A percentile compares a stretch with the other conserved stretches of the same genome.
Evolutionary conservation across 2,888 invertebrate species (phyloP).

Genomic region (Caenorhabditis sp.): DNA sequence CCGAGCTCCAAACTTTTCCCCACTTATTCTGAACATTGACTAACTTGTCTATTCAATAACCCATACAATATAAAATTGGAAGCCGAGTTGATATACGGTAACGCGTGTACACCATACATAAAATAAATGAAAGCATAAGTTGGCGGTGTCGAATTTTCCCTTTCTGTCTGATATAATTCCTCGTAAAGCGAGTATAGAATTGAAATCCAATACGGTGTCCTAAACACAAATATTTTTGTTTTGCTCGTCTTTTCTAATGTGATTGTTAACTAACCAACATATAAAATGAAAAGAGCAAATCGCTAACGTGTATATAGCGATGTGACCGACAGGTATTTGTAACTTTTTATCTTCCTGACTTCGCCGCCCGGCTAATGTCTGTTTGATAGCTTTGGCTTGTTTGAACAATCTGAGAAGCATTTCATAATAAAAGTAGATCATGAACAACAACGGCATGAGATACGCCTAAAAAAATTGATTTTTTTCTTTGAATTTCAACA

Average conservation of each 20-base stretch:
- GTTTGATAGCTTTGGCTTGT: slow-evolving; percentile 54
- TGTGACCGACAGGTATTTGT: slow-evolving; percentile 64
- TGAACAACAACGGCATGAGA: slow-evolving; percentile 63
- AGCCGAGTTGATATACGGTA: slow-evolving; percentile 69
- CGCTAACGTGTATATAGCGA: slow-evolving; percentile 68
- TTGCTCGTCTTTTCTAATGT: not conserved
- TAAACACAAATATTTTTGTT: slow-evolving; percentile 10
- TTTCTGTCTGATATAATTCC: slow-evolving; percentile 47
- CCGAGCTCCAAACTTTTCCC: not conserved
- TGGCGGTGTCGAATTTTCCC: slow-evolving; percentile 34
- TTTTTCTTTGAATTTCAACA: not conserved
- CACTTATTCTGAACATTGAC: not conserved
- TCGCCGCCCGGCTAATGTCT: slow-evolving; percentile 37
- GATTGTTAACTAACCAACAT: slow-evolving; percentile 55
- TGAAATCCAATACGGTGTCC: slow-evolving; percentile 69
- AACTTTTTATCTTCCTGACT: slow-evolving; percentile 45
- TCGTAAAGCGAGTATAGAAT: slow-evolving; percentile 64
- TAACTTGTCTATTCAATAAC: slow-evolving; percentile 56
- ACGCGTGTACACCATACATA: slow-evolving; percentile 69
- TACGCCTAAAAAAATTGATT: slow-evolving; percentile 45
- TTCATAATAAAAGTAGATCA: slow-evolving; percentile 67
- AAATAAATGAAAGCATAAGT: slow-evolving; percentile 61
- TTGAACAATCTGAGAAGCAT: slow-evolving; percentile 64
- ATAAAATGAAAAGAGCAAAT: slow-evolving; percentile 68
- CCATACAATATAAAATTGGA: slow-evolving; percentile 69